Base-by-base conservation (phyloP, 2,888 invertebrate species). In the Athrips mouffetella region DNA sequence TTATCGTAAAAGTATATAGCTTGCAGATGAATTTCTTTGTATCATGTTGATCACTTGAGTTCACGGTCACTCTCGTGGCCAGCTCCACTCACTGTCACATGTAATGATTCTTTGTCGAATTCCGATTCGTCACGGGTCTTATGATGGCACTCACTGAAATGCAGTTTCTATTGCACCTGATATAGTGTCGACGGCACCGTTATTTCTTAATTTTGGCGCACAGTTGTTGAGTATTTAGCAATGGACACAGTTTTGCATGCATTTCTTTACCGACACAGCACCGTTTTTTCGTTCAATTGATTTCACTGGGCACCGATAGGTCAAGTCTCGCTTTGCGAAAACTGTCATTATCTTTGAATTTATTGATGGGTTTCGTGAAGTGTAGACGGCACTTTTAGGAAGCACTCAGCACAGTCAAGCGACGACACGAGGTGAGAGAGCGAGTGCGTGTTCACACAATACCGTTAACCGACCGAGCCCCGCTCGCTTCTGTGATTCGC, bases 41-140 rank as follows among this genome's bases (percentile, higher is more conserved):
- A 73, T 78, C 71, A 80, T 76, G 64, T 69, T 70, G 64, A 16
- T 69, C 63, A 68, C 67, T 65, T 71, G 68, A 60, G 73, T 72
- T 69, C 71, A 76, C 62, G 65, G 65, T 66, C 76, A 75, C 74
- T 67, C 58, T 65, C 50, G 73, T 76, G 78, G 64, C 70, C 64
- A 72, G 71, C 70, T 75, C 89, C 91, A 91, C 91, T 91, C 91
- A 91, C 91, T 90, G 90, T 91, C 91, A 91, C 91, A 91, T 91
- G 91, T 91, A 91, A 91, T 91, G 91, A 91, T 91, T 91, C 76
- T 57, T 79, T 76, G 75, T 68, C 72, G 79, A 68, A 73, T 73
- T 57, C 58, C 56, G 72, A 62, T 63, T 62, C 78, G 76, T 68
- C 68, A 67, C 67, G 64, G 58, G 55, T 62, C 69, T 76, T 80